A percentile compares a stretch with the other conserved stretches of the same genome.
Evolutionary conservation across 2,797 vertebrate genomes (phyloP).

Genomic region (Crax fasciolata): DNA sequence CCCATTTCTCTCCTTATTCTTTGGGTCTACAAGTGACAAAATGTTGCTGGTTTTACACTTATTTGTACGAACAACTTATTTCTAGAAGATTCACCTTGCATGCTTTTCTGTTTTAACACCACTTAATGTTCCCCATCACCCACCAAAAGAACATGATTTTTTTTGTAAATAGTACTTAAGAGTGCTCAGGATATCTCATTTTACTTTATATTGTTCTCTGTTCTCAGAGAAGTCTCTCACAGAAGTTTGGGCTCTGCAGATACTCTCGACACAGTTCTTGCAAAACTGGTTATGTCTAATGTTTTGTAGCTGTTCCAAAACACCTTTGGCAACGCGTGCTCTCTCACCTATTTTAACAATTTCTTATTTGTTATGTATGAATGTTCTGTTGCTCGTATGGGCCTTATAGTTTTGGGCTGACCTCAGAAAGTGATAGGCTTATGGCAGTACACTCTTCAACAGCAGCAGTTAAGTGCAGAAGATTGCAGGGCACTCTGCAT

Average conservation of each 20-base stretch:
- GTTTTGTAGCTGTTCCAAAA: constrained; percentile 65
- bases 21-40: background rate
- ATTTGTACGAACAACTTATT: background rate
- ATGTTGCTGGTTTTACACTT: background rate
- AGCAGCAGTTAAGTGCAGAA: background rate
- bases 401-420: background rate
- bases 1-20: background rate
- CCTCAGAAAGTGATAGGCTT: background rate
- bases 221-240: constrained; percentile 37
- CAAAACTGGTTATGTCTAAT: constrained; percentile 73
- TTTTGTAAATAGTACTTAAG: constrained; percentile 64
- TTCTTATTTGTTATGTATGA: constrained; percentile 50
- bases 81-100: background rate
- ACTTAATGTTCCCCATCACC: constrained; percentile 3
- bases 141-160: constrained; percentile 7
- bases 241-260: constrained; percentile 13
- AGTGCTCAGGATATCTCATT: constrained; percentile 54
- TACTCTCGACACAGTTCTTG: constrained; percentile 62
- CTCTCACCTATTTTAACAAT: background rate
- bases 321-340: constrained; percentile 26
- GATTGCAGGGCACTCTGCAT: background rate
- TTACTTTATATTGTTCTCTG: constrained; percentile 28
- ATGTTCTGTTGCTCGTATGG: background rate
- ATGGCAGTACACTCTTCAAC: background rate
- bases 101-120: background rate